phyloP scores from a whole-genome alignment of 2,113 vertebrate genomes.

The Leiothrix lutea region DNA sequence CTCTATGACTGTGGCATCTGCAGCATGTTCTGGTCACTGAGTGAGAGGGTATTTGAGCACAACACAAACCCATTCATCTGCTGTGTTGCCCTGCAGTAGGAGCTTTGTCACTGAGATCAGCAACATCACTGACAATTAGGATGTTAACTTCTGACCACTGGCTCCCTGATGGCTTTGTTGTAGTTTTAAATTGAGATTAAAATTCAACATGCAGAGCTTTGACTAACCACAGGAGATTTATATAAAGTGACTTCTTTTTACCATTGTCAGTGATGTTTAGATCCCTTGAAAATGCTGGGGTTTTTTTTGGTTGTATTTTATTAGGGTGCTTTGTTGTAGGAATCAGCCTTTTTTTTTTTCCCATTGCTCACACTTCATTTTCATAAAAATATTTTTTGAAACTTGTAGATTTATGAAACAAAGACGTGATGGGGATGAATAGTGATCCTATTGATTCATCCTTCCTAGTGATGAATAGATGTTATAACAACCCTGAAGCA shows the following conservation, averaged over 20 bases:
- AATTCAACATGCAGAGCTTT: neutral
- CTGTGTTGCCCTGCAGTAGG: neutral
- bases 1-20: neutral
- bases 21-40: neutral
- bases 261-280: neutral
- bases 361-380: neutral
- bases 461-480: neutral
- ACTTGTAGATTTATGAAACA: neutral
- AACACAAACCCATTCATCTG: neutral
- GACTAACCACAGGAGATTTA: neutral
- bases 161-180: neutral
- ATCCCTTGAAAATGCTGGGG: neutral
- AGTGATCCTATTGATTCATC: too few species aligned
- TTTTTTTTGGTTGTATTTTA: rapidly evolving
- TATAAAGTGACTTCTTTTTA: neutral
- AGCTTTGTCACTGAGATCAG: neutral
- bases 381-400: neutral
- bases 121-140: neutral
- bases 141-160: neutral
- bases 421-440: too few species aligned
- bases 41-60: neutral
- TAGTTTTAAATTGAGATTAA: neutral
- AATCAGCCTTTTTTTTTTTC: neutral
- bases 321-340: rapidly evolving
- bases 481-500: neutral